These are phyloP conservation scores for Paradisaea rubra DNA, from an alignment of 2,113 vertebrate species.

Conservation along the genomic window DNA sequence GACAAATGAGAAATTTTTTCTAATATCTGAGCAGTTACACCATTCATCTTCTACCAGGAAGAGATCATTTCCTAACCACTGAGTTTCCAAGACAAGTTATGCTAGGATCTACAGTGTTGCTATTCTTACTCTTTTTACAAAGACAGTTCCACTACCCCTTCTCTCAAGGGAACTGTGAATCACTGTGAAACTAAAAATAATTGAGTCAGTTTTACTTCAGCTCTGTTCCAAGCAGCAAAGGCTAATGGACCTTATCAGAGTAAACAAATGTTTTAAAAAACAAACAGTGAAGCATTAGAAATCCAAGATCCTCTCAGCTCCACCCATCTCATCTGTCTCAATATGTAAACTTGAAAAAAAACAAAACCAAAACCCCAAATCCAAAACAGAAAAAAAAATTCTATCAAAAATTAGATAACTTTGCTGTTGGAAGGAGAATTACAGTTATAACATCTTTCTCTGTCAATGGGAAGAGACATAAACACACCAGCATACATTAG, in stretches of 20 bases:
- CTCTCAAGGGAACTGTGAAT: not conserved
- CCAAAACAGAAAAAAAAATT: not conserved
- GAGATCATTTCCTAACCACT: not conserved
- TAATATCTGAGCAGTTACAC: not conserved
- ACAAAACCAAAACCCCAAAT: rapidly evolving
- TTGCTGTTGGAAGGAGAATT: not conserved
- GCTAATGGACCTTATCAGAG: not conserved
- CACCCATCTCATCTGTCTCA: not conserved
- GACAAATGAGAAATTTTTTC: not conserved
- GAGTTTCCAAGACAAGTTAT: not conserved
- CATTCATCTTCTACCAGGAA: not conserved
- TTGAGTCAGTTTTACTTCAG: not conserved
- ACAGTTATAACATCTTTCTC: not conserved
- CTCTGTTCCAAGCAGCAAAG: not conserved
- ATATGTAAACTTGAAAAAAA: not conserved
- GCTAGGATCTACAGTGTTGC: not conserved
- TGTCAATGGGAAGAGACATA: not conserved
- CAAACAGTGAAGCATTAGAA: not conserved
- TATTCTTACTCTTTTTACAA: not conserved
- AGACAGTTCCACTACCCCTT: not conserved
- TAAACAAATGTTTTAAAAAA: not conserved
- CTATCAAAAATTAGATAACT: not conserved
- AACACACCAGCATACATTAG: not conserved
- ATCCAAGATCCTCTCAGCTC: not conserved
- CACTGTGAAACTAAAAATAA: conserved; percentile 5